A percentile compares a stretch with the other conserved stretches of the same genome.
Conservation (phyloP, 1,140 invertebrate genomes). For the Atta colombica region DNA sequence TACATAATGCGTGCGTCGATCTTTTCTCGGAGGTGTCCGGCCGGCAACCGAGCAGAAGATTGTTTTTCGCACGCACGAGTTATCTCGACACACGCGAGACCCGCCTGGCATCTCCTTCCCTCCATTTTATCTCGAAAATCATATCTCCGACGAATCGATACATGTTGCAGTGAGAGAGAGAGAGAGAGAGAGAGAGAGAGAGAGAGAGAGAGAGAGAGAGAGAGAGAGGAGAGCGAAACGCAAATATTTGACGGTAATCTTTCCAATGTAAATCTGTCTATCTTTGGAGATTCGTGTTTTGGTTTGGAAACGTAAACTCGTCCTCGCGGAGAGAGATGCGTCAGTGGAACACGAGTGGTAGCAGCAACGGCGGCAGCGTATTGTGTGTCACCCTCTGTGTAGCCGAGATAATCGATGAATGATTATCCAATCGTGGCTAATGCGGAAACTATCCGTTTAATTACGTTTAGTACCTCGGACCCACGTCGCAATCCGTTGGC, state of each 20-base stretch:
- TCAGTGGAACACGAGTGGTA: conserved; percentile 20
- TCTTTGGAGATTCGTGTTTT: conserved; percentile 46
- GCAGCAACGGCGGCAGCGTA: conserved; percentile 26
- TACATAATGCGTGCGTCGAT: conserved; percentile 78
- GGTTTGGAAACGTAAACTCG: conserved; percentile 31
- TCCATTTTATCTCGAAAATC: conserved; percentile 30
- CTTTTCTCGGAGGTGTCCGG: conserved; percentile 69
- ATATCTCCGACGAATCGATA: conserved; percentile 35
- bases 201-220: too few relatives aligned
- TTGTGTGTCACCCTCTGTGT: conserved; percentile 73
- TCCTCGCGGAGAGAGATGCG: conserved; percentile 8
- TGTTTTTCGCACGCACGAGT: conserved; percentile 81
- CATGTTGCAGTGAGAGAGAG: not conserved
- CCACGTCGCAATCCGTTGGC: conserved; percentile 78
- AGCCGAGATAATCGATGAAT: conserved; percentile 84
- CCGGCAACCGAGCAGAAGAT: conserved; percentile 71
- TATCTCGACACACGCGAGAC: conserved; percentile 75
- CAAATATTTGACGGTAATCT: conserved; percentile 60
- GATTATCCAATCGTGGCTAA: conserved; percentile 86
- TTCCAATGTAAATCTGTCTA: conserved; percentile 49
- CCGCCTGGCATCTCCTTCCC: conserved; percentile 24
- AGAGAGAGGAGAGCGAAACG: not conserved
- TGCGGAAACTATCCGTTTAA: conserved; percentile 86
- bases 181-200: not conserved
- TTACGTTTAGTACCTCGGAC: conserved; percentile 84